Percentiles rank a stretch among this genome's conserved stretches.
phyloP scores from a whole-genome alignment of 1,140 invertebrate species.

The Heterodera schachtii region DNA sequence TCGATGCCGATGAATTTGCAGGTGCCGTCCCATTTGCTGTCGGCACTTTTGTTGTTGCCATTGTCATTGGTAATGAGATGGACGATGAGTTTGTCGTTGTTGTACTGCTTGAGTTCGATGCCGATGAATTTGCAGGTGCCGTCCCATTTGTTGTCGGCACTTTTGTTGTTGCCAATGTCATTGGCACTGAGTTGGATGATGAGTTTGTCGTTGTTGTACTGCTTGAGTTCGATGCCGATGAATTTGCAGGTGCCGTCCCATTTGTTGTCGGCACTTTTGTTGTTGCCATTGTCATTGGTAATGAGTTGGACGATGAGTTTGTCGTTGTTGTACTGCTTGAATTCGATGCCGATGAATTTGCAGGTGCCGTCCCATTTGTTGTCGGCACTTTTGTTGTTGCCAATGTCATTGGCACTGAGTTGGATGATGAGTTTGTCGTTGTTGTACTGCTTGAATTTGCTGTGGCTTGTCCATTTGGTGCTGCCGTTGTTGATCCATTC shows the following conservation, averaged over 20 bases:
- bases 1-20: no score
- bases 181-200: background rate
- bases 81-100: background rate
- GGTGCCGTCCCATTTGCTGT: background rate
- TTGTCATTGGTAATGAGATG: background rate
- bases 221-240: no score
- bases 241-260: background rate
- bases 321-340: slow-evolving; percentile 9
- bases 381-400: background rate
- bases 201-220: background rate
- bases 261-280: no score
- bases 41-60: background rate
- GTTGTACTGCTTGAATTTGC: slow-evolving; percentile 9
- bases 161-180: background rate
- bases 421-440: background rate
- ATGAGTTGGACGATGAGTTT: background rate
- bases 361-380: background rate
- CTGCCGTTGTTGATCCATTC: no score
- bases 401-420: background rate
- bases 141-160: background rate
- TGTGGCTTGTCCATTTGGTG: no score
- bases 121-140: background rate
- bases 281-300: background rate
- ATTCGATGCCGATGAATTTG: background rate
- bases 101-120: background rate